Percentiles rank a stretch among this genome's conserved stretches.
These are phyloP conservation scores for Drosophila hydei DNA, from an alignment of 1,140 invertebrate genomes.

Conservation along the genomic window DNA sequence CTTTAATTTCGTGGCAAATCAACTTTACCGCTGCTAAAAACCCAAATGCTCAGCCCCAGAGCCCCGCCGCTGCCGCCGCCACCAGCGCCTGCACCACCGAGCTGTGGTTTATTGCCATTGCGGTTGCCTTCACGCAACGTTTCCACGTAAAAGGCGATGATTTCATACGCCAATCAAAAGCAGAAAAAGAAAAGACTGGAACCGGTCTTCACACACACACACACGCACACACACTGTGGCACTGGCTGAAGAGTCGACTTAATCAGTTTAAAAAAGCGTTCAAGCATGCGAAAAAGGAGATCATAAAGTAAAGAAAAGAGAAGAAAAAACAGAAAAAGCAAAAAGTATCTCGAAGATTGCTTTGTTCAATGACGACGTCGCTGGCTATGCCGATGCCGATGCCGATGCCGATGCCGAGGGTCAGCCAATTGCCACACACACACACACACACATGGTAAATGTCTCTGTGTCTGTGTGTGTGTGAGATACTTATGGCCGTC, in stretches of 20 bases:
- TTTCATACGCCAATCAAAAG: slow-evolving; percentile 73
- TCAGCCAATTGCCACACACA: slow-evolving; percentile 69
- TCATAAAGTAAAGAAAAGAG: slow-evolving; percentile 36
- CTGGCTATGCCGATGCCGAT: slow-evolving; percentile 15
- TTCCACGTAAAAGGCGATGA: slow-evolving; percentile 78
- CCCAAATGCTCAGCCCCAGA: neutral
- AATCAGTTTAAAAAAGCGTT: slow-evolving; percentile 81
- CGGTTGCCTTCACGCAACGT: slow-evolving; percentile 70
- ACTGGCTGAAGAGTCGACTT: slow-evolving; percentile 75
- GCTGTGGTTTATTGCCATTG: slow-evolving; percentile 36
- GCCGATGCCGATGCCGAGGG: slow-evolving; percentile 49
- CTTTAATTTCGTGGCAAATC: slow-evolving; percentile 82
- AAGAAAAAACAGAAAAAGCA: slow-evolving; percentile 13
- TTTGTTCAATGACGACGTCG: slow-evolving; percentile 67
- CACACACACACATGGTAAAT: slow-evolving; percentile 19
- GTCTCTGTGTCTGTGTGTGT: slow-evolving; percentile 37
- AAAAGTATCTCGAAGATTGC: slow-evolving; percentile 68
- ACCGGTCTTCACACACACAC: slow-evolving; percentile 57
- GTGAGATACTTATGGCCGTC: slow-evolving; percentile 55
- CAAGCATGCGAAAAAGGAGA: slow-evolving; percentile 74
- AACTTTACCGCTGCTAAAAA: slow-evolving; percentile 48
- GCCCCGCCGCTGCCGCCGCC: neutral
- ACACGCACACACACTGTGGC: slow-evolving; percentile 39
- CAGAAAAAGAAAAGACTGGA: slow-evolving; percentile 44
- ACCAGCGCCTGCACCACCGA: neutral